Evolutionary conservation across 2,797 vertebrate species (phyloP).

Genomic region (Malacoraja senta): DNA sequence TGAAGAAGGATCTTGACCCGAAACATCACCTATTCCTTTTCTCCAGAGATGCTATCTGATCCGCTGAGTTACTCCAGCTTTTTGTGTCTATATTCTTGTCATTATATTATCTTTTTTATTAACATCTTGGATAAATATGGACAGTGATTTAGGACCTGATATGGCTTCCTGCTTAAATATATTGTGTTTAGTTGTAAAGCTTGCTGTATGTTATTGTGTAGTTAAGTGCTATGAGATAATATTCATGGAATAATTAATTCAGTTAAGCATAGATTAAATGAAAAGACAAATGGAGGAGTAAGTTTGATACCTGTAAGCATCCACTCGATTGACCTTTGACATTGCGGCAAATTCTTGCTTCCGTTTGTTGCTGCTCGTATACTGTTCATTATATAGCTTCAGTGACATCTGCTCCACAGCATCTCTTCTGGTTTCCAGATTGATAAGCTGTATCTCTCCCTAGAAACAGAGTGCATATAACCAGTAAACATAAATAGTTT

Average conservation of each 20-base stretch:
- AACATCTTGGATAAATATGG: neutral
- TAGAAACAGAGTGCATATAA: conserved; percentile 53
- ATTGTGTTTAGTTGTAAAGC: neutral
- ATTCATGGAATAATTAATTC: neutral
- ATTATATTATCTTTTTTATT: neutral
- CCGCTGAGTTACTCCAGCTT: no score
- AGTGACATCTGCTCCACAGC: conserved; percentile 84
- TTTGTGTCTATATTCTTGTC: neutral
- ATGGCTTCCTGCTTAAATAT: neutral
- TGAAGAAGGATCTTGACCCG: no score
- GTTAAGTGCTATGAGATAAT: neutral
- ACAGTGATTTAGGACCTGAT: neutral
- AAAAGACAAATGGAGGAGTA: neutral
- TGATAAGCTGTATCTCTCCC: conserved; percentile 68
- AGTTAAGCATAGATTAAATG: neutral
- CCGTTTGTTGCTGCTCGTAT: conserved; percentile 62
- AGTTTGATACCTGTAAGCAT: conserved; percentile 72
- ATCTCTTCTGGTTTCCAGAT: conserved; percentile 74
- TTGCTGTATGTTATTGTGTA: neutral
- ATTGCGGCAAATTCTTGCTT: conserved; percentile 67
- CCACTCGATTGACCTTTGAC: conserved; percentile 67
- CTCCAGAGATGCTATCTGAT: no score
- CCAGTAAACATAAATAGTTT: neutral
- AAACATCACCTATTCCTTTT: no score
- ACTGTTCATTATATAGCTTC: conserved; percentile 75